A percentile compares a stretch with the other conserved stretches of the same genome.
Evolutionary conservation across 2,797 vertebrate genomes (phyloP).

Genomic region (Enteromius mattozi): DNA sequence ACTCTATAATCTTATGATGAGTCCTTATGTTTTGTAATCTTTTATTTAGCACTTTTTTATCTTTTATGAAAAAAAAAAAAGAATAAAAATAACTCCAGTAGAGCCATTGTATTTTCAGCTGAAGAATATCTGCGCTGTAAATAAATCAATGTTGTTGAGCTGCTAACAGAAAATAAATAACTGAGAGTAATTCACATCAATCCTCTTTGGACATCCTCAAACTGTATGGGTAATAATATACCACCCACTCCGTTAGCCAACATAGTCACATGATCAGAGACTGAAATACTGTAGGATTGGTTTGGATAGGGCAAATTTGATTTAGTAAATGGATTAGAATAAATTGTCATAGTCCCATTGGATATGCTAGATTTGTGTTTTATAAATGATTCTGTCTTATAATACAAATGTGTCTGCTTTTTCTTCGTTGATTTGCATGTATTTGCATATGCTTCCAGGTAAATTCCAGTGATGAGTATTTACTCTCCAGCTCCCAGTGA

Average conservation of each 20-base stretch:
- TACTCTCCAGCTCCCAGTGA: slow-evolving; percentile 11
- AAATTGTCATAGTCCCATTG: background rate
- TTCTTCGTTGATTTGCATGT: slow-evolving; percentile 10
- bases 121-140: slow-evolving; percentile 7
- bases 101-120: slow-evolving; percentile 20
- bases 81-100: background rate
- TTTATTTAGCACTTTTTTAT: background rate
- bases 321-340: slow-evolving; percentile 26
- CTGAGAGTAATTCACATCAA: slow-evolving; percentile 10
- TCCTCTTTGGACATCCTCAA: slow-evolving; percentile 25
- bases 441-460: slow-evolving; percentile 9
- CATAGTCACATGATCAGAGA: slow-evolving; percentile 22
- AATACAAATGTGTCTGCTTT: background rate
- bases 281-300: slow-evolving; percentile 14
- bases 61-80: background rate
- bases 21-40: slow-evolving; percentile 3
- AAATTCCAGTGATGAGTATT: slow-evolving; percentile 1
- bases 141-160: slow-evolving; percentile 31
- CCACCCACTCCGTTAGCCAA: background rate
- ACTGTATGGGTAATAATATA: background rate
- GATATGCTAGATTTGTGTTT: slow-evolving; percentile 15
- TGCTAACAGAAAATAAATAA: slow-evolving; percentile 19
- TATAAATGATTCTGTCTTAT: background rate
- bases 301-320: slow-evolving; percentile 28
- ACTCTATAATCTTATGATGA: background rate